Base-by-base conservation (phyloP, 2,888 invertebrate species). In the Eumerus sabulonum region DNA sequence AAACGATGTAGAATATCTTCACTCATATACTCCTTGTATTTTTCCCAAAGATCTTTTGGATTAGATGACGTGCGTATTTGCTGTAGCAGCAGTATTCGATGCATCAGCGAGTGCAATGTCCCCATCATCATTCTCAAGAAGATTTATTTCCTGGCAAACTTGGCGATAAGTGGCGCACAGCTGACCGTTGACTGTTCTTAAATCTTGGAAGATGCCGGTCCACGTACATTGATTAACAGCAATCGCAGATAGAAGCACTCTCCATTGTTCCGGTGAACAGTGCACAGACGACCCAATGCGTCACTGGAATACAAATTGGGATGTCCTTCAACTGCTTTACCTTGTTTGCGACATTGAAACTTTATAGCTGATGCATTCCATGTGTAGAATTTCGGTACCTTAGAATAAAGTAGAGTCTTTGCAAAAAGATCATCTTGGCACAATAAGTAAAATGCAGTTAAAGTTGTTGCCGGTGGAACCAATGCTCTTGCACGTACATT, bases 191-290 rank as follows among this genome's bases (percentile, higher is more conserved):
- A 88, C 85, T 66, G 85, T 88, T 84, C 85, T 84, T 18, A 82
- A 62, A 45, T 67, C 18, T 67, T 72, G 40, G 57, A 66, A 66
- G 60, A 73, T 40, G 66, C 59, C 13, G 66, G 60, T 51, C 66
- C 18, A 18, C 72, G 66, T 35, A 86, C 84, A 83, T 84, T 84
- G 57, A 85, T 81, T 71, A 87, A 64, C 19, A 84, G 76, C 64
- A 86, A 56, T 18, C 85, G 84, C 50, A 86, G 83, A 84, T 85
- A 86, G 82, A 83, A 86, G 82, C 85, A 86, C 67, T 86, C 84
- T 54, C 81, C 82, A 42, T 85, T 82, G 72, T 81, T 86, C 38
- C 85, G 85, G 85, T 86, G 85, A 40, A 87, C 85, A 82, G 86
- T 79, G 76, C 86, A 87, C 72, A 87, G 71, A 2, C 85, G 83